These are phyloP conservation scores for Wasmannia auropunctata DNA, from an alignment of 1,140 invertebrate genomes.

Conservation along the genomic window DNA sequence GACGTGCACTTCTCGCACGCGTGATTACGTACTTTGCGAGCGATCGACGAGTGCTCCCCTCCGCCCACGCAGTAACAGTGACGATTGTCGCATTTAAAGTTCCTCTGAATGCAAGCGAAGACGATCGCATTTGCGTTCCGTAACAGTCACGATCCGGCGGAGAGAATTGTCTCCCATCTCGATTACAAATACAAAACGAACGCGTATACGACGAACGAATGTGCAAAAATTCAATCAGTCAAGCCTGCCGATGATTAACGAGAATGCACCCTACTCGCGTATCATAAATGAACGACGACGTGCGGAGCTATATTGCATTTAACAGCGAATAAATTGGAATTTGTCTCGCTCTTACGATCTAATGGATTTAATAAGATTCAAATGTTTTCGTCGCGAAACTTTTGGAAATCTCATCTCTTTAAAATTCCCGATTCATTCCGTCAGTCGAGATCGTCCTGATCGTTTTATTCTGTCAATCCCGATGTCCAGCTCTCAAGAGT, in stretches of 20 bases:
- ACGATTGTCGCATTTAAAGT: not conserved
- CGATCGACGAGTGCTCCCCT: conserved; percentile 8
- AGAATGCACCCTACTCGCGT: not conserved
- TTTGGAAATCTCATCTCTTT: not conserved
- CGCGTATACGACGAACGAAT: not conserved
- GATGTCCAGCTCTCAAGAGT: not conserved
- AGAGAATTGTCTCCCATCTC: not conserved
- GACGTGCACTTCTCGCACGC: no score
- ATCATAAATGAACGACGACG: not conserved
- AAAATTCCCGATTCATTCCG: no score
- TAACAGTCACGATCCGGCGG: not conserved
- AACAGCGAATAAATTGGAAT: not conserved
- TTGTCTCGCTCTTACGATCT: not conserved
- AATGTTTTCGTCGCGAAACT: not conserved
- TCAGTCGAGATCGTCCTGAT: no score
- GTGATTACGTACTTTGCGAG: no score
- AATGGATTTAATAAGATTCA: not conserved
- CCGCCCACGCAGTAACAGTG: not conserved
- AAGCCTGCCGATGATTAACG: not conserved
- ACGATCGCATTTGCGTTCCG: conserved; percentile 4
- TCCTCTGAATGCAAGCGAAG: not conserved
- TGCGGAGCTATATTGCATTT: not conserved
- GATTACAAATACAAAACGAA: not conserved
- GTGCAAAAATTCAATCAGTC: not conserved
- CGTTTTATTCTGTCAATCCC: not conserved